Evolutionary conservation across 2,113 vertebrate species (phyloP).

Genomic region (Piliocolobus tephrosceles): DNA sequence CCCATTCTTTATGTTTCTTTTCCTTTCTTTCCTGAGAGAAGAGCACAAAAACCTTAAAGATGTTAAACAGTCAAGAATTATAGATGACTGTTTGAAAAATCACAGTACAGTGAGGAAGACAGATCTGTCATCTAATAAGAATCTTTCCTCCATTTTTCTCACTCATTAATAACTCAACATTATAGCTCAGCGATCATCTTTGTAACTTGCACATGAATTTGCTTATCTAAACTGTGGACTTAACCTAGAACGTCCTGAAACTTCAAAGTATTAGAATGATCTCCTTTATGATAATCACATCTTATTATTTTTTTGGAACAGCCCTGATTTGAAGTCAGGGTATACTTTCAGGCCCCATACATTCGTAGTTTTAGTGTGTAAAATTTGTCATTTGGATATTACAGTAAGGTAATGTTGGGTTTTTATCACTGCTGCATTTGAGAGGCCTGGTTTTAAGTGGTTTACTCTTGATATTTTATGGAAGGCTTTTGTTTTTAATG

Average conservation of each 20-base stretch:
- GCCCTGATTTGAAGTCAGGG: neutral
- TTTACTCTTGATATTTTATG: neutral
- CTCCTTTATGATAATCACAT: neutral
- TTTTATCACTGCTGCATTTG: neutral
- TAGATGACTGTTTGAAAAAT: neutral
- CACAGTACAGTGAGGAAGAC: neutral
- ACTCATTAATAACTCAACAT: neutral
- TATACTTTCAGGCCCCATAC: neutral
- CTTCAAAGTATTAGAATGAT: neutral
- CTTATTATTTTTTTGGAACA: neutral
- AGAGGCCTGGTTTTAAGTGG: neutral
- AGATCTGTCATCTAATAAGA: neutral
- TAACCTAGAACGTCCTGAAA: neutral
- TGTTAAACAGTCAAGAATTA: neutral
- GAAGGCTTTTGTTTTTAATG: neutral
- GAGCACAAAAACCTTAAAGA: neutral
- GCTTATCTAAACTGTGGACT: neutral
- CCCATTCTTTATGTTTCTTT: neutral
- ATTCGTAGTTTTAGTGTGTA: neutral
- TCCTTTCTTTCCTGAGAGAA: neutral
- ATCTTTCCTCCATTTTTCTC: neutral
- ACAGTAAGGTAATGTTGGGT: neutral
- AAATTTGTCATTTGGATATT: neutral
- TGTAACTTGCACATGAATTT: neutral
- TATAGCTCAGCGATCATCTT: neutral